These are phyloP conservation scores for Ophion costatus DNA, from an alignment of 2,888 invertebrate genomes.

Conservation along the genomic window DNA sequence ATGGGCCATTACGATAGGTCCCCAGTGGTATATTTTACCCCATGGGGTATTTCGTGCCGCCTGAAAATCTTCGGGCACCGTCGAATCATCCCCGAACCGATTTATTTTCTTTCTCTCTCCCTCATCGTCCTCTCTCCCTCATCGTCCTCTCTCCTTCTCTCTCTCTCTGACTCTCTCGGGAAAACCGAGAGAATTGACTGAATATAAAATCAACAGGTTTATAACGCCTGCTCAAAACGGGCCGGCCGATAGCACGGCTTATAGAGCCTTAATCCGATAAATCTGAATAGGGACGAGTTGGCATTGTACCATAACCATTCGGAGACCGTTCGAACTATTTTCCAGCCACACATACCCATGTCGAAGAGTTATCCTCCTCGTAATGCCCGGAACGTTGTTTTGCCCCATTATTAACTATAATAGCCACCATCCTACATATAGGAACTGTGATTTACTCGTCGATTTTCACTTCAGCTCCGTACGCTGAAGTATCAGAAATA, in stretches of 20 bases:
- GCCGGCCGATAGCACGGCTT: slow-evolving; percentile 65
- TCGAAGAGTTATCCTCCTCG: slow-evolving; percentile 11
- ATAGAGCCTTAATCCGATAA: slow-evolving; percentile 71
- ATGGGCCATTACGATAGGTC: background rate
- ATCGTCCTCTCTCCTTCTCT: background rate
- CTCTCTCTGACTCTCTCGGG: background rate
- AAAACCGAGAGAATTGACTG: slow-evolving; percentile 25
- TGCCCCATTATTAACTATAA: slow-evolving; percentile 26
- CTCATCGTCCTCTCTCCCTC: background rate
- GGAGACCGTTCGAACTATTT: slow-evolving; percentile 37
- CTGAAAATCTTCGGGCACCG: background rate
- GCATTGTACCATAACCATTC: slow-evolving; percentile 44
- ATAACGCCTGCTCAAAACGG: slow-evolving; percentile 67
- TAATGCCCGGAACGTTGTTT: slow-evolving; percentile 19
- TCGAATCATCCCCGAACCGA: background rate
- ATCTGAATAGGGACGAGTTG: slow-evolving; percentile 58
- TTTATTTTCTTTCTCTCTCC: background rate
- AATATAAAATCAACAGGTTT: slow-evolving; percentile 73
- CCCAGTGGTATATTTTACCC: background rate
- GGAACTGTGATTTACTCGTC: slow-evolving; percentile 9
- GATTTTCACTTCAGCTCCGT: slow-evolving; percentile 24
- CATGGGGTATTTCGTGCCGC: background rate
- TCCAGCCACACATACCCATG: slow-evolving; percentile 1
- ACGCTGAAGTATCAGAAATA: background rate
- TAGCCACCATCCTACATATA: slow-evolving; percentile 24